Evolutionary conservation across 2,113 vertebrate species (phyloP), one percentile per base, ranked within the genome.

Genomic region (Ochotona curzoniae): DNA sequence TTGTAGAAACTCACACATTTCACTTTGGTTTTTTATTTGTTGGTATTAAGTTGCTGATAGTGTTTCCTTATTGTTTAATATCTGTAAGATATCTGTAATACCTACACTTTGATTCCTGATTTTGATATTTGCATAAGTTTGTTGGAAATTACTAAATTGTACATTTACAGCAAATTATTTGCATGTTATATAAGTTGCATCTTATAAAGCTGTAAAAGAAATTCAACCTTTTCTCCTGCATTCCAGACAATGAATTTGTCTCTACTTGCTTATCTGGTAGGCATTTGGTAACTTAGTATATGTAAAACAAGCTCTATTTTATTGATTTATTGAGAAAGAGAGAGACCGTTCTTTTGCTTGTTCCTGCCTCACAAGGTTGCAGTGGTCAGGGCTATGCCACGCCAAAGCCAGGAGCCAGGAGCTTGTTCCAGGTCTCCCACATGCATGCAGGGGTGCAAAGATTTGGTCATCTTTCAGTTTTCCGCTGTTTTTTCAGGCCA

Each of bases 11-110:
- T 44, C 6, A 44, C 47, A 21, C n/a, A 14, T 86, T 92, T 92
- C 13, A 64, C 80, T 18, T 44, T 14, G 35, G 25, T 73, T 71
- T 79, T 81, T 71, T 63, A 38, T 30, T 86, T 80, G n/a, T 80
- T 79, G 11, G 21, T 30, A 8, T 79, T 44, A 44, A 32, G 64
- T 79, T 79, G 25, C 26, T 71, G 63, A 18, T 81, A n/a, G 2
- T 92, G 25, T 87, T 83, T 83, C 71, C 20, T 91, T 60, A 84
- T 15, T 64, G 14, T 47, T 84, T 64, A 82, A 15, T 83, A 87
- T 87, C 49, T 76, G 9, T 78, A 78, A 23, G 26, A 23, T 76
- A 17, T 57, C 54, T 57, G 15, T 90, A 8, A 49, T 64, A 66
- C 35, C 32, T 80, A 54, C 60, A 25, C 70, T 95, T 86, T 69